Base-by-base conservation (phyloP, 2,888 invertebrate genomes). In the Cactoblastis cactorum region DNA sequence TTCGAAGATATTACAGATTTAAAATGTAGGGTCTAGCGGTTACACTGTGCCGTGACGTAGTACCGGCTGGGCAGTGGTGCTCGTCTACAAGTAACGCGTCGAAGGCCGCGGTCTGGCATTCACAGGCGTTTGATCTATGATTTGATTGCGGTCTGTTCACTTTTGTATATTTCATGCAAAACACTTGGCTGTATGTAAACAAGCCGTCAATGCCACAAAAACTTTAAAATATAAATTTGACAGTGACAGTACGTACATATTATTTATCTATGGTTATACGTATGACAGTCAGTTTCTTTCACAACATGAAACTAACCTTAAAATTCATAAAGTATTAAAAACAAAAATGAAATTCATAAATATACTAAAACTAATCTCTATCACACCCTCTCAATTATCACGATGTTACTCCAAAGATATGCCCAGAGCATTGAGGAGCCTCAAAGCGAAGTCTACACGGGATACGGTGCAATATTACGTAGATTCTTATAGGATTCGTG, bases 401-500 rank as follows among this genome's bases (percentile, higher is more conserved):
- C 71, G 80, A 19, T 61, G 54, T 28, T 77, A 71, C 54, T 71
- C 78, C 0, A 65, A 68, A 32, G 77, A 81, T 8, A 62, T 58
- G 11, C 88, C 88, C 0, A 80, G 80, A 63, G 71, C 88, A 0
- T 57, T 89, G 5, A 70, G 86, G 2, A 89, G 85, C 56, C 63
- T 88, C 8, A 88, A 89, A 62, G 70, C 74, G 0, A 88, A 87
- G 54, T 87, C 86, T 4, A 82, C 68, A 0, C 60, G 84, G 0
- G 70, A 71, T 43, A 79, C 78, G 0, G 82, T 88, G 0, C 91
- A 92, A 56, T 90, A 90, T 66, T 96, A 96, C 77, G 91, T 95
- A 0, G 97, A 97, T 83, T 90, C 92, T 2, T 92, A 91, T 62
- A 77, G 90, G 63, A 89, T 97, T 0, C 82, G 92, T 49, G 91